Evolutionary conservation across 2,797 vertebrate species (phyloP), one percentile per base, ranked within the genome.

Genomic region (Hyperoplus lanceolatus): DNA sequence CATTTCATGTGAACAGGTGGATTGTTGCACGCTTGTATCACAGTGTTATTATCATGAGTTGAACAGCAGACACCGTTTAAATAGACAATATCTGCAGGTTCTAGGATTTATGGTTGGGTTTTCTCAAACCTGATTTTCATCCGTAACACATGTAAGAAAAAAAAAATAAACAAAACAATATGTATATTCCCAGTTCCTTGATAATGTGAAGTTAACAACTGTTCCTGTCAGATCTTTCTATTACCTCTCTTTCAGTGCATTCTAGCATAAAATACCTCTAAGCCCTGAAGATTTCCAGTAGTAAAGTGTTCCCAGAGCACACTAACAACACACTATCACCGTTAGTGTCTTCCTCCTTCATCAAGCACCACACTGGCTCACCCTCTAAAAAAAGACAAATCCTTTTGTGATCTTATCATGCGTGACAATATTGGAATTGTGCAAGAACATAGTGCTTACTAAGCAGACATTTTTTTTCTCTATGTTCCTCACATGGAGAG

Each of bases 361-460:
- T 82, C 85, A 81, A 60, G 48, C 46, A 55, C 72, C 79, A 77
- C 84, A 69, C 55, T 67, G 67, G 73, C 79, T 83, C 66, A 77
- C 46, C 42, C 61, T 75, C 45, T 51, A 80, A 89, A 86, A 74
- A 64, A 79, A 82, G 74, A 49, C 82, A 85, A 79, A 78, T 86
- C 87, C 29, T 90, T 87, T 81, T 89, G 92, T 95, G 93, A 95
- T 96, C 95, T 94, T 95, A 95, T 95, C 94, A 90, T 67, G 88
- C 77, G 86, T 95, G 91, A 84, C 84, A 85, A 90, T 90, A 83
- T 90, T 90, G 79, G 81, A 85, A 77, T 85, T 88, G 70, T 89
- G 88, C 88, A 89, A 91, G 84, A 89, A 85, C 86, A 62, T 74
- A 87, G 73, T 89, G 87, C 91, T 85, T 84, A 86, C 85, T 83